Evolutionary conservation across 2,797 vertebrate genomes (phyloP).

Genomic region (Pogonophryne albipinna): DNA sequence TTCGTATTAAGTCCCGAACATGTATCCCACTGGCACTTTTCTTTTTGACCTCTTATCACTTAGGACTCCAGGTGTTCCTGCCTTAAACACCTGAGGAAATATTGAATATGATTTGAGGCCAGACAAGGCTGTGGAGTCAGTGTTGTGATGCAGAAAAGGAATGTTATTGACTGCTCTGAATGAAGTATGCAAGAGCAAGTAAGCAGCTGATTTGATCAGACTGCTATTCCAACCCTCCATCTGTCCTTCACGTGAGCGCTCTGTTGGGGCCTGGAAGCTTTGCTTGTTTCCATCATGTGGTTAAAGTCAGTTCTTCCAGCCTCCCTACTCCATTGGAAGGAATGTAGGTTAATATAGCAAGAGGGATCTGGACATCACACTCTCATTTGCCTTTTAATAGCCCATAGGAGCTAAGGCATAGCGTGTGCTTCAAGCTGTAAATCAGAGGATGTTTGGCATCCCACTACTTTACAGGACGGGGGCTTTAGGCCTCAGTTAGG

Average conservation of each 20-base stretch:
- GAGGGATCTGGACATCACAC: constrained; percentile 74
- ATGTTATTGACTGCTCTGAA: constrained; percentile 60
- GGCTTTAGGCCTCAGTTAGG: constrained; percentile 57
- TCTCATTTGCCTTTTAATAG: constrained; percentile 78
- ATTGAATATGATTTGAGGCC: constrained; percentile 62
- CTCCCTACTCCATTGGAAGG: constrained; percentile 73
- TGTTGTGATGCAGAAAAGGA: constrained; percentile 46
- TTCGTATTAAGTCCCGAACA: constrained; percentile 9
- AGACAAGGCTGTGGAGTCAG: constrained; percentile 38
- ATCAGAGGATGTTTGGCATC: constrained; percentile 76
- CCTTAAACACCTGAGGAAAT: constrained; percentile 66
- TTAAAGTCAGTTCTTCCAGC: constrained; percentile 68
- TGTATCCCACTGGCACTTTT: constrained; percentile 32
- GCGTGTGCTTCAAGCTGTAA: constrained; percentile 78
- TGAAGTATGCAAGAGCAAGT: constrained; percentile 47
- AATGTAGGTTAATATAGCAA: constrained; percentile 82
- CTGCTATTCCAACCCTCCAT: constrained; percentile 47
- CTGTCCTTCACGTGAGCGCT: constrained; percentile 73
- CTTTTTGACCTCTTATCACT: constrained; percentile 33
- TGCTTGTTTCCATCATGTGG: constrained; percentile 70
- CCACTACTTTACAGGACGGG: constrained; percentile 65
- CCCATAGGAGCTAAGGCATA: constrained; percentile 72
- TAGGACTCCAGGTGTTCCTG: constrained; percentile 61
- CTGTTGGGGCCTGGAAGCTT: constrained; percentile 55
- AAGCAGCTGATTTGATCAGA: constrained; percentile 72